phyloP scores from a whole-genome alignment of 1,140 invertebrate species.

The Diprion similis region DNA sequence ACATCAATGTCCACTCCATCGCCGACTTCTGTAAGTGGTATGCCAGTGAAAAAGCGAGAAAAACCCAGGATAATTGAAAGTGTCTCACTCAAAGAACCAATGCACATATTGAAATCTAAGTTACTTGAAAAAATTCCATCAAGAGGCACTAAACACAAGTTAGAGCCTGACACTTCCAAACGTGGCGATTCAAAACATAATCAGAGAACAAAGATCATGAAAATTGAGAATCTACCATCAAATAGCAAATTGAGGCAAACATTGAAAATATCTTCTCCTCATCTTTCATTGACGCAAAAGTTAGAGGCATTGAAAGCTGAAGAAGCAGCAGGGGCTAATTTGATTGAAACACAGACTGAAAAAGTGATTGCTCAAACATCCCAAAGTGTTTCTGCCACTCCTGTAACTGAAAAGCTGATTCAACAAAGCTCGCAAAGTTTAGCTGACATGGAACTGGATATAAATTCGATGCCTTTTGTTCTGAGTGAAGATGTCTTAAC shows the following conservation, averaged over 20 bases:
- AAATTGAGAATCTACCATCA: conserved; percentile 40
- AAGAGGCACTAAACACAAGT: conserved; percentile 51
- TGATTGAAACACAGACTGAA: conserved; percentile 28
- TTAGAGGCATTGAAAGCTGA: conserved; percentile 45
- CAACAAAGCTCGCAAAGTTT: conserved; percentile 49
- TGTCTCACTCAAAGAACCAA: conserved; percentile 51
- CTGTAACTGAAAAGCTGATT: conserved; percentile 41
- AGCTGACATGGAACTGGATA: conserved; percentile 72
- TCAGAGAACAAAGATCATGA: conserved; percentile 48
- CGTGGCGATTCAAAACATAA: conserved; percentile 28
- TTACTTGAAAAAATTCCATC: conserved; percentile 43
- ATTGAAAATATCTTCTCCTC: conserved; percentile 25
- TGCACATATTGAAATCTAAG: conserved; percentile 53
- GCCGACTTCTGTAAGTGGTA: conserved; percentile 35
- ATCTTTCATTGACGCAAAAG: conserved; percentile 39
- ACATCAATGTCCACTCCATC: conserved; percentile 30
- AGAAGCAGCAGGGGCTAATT: conserved; percentile 31
- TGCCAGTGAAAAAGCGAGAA: conserved; percentile 57
- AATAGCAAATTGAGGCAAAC: conserved; percentile 38
- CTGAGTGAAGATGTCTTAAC: conserved; percentile 71
- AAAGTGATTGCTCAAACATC: conserved; percentile 30
- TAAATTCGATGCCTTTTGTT: conserved; percentile 77
- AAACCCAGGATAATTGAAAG: conserved; percentile 58
- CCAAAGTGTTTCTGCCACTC: conserved; percentile 26
- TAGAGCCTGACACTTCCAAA: conserved; percentile 38